phyloP scores from a whole-genome alignment of 2,797 vertebrate species.

The Eulemur mongoz region DNA sequence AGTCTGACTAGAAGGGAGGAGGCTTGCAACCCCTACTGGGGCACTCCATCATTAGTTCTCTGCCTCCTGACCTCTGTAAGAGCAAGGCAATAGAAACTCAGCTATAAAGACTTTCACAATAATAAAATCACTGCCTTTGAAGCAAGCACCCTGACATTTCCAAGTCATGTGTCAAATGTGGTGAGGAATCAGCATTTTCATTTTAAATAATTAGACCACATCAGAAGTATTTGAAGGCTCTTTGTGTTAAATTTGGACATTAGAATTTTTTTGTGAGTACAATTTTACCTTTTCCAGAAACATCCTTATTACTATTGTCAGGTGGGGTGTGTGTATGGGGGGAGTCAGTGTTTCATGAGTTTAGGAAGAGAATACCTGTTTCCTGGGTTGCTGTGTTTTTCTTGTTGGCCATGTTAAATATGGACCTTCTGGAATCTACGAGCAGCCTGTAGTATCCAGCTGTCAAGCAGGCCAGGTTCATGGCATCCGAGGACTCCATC shows the following conservation, averaged over 20 bases:
- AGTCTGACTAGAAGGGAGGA: background rate
- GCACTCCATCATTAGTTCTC: background rate
- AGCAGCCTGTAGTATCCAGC: slow-evolving; percentile 98
- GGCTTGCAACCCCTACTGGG: background rate
- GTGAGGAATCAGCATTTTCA: background rate
- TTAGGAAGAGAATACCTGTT: slow-evolving; percentile 83
- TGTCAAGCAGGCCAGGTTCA: slow-evolving; percentile 99
- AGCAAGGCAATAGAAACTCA: background rate
- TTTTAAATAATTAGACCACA: background rate
- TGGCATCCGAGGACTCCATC: slow-evolving; percentile 98
- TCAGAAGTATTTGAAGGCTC: background rate
- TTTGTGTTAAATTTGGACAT: background rate
- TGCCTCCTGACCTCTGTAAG: background rate
- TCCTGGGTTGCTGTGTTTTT: slow-evolving; percentile 88
- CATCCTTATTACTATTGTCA: background rate
- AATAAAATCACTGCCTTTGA: background rate
- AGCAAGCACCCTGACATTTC: background rate
- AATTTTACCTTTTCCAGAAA: background rate
- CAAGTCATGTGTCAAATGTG: background rate
- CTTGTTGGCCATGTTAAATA: slow-evolving; percentile 98
- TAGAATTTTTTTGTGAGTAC: background rate
- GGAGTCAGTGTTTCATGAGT: background rate
- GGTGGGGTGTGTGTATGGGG: background rate
- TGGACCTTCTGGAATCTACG: slow-evolving; percentile 97
- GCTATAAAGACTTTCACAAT: background rate